Evolutionary conservation across 2,797 vertebrate genomes (phyloP).

Genomic region (Halcyon chelicuti): DNA sequence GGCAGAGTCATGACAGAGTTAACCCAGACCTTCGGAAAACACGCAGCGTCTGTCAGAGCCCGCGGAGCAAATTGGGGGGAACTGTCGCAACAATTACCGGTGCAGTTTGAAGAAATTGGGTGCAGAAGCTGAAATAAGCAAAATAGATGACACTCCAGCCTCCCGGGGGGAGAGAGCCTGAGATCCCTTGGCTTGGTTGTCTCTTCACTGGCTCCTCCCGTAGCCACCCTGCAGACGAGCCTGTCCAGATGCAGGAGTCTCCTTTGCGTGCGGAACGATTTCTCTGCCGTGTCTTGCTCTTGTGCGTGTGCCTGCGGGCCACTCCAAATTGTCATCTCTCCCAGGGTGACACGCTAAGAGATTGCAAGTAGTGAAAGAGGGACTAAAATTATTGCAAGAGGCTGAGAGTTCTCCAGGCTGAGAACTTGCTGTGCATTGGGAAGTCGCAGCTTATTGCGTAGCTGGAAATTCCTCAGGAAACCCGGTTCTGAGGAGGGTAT

Average conservation of each 20-base stretch:
- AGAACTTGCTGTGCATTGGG: neutral
- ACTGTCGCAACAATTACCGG: neutral
- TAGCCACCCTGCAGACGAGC: neutral
- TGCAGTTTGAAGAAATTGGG: neutral
- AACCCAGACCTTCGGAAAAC: neutral
- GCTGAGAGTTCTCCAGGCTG: neutral
- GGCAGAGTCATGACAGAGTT: accelerated
- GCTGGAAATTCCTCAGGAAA: constrained; percentile 24
- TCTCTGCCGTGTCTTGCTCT: neutral
- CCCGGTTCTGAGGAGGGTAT: neutral
- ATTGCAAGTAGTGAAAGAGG: accelerated
- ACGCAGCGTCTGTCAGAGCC: neutral
- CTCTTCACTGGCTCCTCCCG: neutral
- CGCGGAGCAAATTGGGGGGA: neutral
- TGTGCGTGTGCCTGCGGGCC: neutral
- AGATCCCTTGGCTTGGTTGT: neutral
- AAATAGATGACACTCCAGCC: neutral
- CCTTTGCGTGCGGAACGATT: neutral
- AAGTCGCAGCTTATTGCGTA: neutral
- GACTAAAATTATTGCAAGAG: neutral
- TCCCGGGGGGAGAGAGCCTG: neutral
- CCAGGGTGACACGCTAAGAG: neutral
- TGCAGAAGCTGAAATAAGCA: neutral
- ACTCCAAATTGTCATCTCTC: neutral
- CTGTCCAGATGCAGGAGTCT: accelerated